Evolutionary conservation across 2,888 invertebrate genomes (phyloP).

Genomic region (Chrysodeixis includens): DNA sequence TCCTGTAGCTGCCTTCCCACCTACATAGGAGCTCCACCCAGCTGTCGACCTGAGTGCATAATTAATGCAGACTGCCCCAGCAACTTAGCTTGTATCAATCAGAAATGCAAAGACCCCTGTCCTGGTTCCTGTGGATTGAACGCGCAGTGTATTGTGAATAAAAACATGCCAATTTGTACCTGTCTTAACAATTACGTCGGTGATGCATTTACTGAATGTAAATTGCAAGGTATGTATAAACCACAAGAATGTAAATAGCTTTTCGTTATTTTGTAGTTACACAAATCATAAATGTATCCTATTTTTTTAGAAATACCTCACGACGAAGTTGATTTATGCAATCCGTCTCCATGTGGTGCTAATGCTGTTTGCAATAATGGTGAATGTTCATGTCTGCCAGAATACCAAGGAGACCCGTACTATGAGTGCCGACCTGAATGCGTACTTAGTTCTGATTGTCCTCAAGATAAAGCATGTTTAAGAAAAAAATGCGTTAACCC

Average conservation of each 20-base stretch:
- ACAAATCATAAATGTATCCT: constrained; percentile 6
- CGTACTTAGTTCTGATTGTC: constrained; percentile 91
- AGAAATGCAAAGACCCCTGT: constrained; percentile 94
- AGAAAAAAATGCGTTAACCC: constrained; percentile 92
- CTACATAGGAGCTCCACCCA: constrained; percentile 92
- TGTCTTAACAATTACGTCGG: constrained; percentile 92
- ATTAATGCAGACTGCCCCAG: constrained; percentile 93
- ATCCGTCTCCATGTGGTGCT: constrained; percentile 91
- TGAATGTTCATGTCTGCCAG: constrained; percentile 90
- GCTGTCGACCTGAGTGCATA: constrained; percentile 92
- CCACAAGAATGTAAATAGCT: not conserved
- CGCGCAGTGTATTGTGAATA: constrained; percentile 91
- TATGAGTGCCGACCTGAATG: constrained; percentile 92
- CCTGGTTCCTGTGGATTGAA: constrained; percentile 93
- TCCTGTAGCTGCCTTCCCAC: constrained; percentile 91
- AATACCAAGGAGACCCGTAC: constrained; percentile 91
- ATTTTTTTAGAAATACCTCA: constrained; percentile 68
- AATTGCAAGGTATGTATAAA: constrained; percentile 81
- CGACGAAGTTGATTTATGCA: constrained; percentile 88
- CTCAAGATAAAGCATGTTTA: constrained; percentile 90
- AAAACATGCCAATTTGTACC: constrained; percentile 93
- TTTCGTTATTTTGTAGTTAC: not conserved
- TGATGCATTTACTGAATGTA: constrained; percentile 92
- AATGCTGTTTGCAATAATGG: constrained; percentile 90
- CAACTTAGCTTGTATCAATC: constrained; percentile 93